Base-by-base conservation (phyloP, 2,797 vertebrate genomes). In the Lutjanus argentimaculatus region DNA sequence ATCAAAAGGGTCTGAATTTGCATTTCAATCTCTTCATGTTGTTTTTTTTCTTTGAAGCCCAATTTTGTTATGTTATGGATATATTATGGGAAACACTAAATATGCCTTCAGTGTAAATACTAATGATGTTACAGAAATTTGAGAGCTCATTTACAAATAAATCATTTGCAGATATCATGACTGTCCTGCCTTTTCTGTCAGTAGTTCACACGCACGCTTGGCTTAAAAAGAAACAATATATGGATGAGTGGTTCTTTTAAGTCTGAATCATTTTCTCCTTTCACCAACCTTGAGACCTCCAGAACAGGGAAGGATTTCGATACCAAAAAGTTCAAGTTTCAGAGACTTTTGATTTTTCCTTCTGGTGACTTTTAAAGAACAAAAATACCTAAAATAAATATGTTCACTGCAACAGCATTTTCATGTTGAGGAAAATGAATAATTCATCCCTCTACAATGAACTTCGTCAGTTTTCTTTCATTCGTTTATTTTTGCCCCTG, bases 121-220 rank as follows among this genome's bases (percentile, higher is more conserved):
- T 62, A 22, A 46, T 71, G 1, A 1, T 61, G 70, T 64, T 1
- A 48, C 0, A 40, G 36, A 55, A 10, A 21, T 62, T 17, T 51
- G 7, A 17, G 42, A 45, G 21, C 25, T 51, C 7, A 61, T 77
- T 51, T 22, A 46, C 11, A 40, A 88, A 85, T 81, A 86, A 83
- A 77, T 6, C 0, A 52, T 66, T 74, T 83, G 10, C 43, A 73
- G 52, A 49, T 57, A 40, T 55, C 2, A 43, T 6, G 42, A 11
- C 40, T 21, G 68, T n/a, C 0, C 7, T 25, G 48, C 40, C 36
- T 46, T 16, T 45, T 14, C 22, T 25, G 12, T 15, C 3, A 15
- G 6, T 52, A 8, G 25, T 62, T 7, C 6, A 7, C 12, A 25
- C 25, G 2, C 21, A 71, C 46, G 30, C 46, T 52, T 6, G 6